phyloP scores from a whole-genome alignment of 1,140 invertebrate species.

The Probaryconus sp. region DNA sequence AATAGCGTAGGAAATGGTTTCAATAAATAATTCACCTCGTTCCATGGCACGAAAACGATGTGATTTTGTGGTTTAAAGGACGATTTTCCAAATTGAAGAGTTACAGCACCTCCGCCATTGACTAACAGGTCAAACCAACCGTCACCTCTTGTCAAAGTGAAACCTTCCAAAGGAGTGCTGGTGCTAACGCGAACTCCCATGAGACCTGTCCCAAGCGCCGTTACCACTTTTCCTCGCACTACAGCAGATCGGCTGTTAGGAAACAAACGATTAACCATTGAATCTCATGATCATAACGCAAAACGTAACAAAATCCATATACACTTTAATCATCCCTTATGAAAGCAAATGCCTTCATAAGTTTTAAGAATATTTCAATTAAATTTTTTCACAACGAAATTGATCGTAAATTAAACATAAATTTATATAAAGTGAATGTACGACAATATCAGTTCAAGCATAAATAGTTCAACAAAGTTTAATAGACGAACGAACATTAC shows the following conservation, averaged over 20 bases:
- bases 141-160: constrained; percentile 93
- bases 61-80: constrained; percentile 94
- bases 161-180: constrained; percentile 92
- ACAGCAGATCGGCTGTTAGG: constrained; percentile 93
- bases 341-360: neutral
- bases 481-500: too few relatives aligned
- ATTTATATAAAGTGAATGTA: constrained; percentile 67
- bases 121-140: constrained; percentile 98
- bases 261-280: constrained; percentile 37
- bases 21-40: constrained; percentile 84
- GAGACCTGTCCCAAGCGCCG: constrained; percentile 92
- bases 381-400: too few relatives aligned
- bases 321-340: too few relatives aligned
- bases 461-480: too few relatives aligned
- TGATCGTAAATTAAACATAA: constrained; percentile 60
- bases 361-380: too few relatives aligned
- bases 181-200: constrained; percentile 96
- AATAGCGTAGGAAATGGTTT: too few relatives aligned
- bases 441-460: constrained; percentile 65
- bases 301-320: neutral
- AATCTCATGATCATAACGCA: neutral
- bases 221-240: constrained; percentile 94
- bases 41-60: constrained; percentile 97
- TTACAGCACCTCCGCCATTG: constrained; percentile 97
- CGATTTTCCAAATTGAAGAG: constrained; percentile 93